These are phyloP conservation scores for Nannoperca australis DNA, from an alignment of 2,797 vertebrate species.

Conservation along the genomic window DNA sequence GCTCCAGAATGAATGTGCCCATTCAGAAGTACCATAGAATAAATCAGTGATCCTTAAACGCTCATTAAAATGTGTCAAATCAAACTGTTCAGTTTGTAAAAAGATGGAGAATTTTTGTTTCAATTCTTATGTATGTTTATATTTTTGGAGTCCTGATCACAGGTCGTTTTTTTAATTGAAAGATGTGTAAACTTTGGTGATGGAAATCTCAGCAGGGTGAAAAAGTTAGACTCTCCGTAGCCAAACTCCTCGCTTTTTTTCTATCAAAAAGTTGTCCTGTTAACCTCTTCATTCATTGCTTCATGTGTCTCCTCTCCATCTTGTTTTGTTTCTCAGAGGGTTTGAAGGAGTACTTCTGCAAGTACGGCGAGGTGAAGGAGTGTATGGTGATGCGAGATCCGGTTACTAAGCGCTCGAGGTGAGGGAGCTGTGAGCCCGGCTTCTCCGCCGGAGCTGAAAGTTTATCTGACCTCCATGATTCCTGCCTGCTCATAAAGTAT, in stretches of 20 bases:
- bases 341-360: conserved; percentile 99
- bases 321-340: conserved; percentile 88
- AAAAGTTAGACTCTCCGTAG: background rate
- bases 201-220: conserved; percentile 42
- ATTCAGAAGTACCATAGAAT: conserved; percentile 56
- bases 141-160: background rate
- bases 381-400: conserved; percentile 99
- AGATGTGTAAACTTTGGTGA: background rate
- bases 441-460: conserved; percentile 69
- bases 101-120: background rate
- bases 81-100: background rate
- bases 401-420: conserved; percentile 99
- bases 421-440: conserved; percentile 78
- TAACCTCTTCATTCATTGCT: background rate
- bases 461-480: conserved; percentile 73
- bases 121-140: background rate
- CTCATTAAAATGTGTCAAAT: conserved; percentile 19
- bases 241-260: background rate
- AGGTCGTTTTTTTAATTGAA: background rate
- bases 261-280: background rate
- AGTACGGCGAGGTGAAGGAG: conserved; percentile 99
- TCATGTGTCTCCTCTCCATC: conserved; percentile 2
- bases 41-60: conserved; percentile 31
- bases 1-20: conserved; percentile 62
- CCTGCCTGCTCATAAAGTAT: conserved; percentile 66